Evolutionary conservation across 1,140 invertebrate genomes (phyloP), one percentile per base, ranked within the genome.

Genomic region (Condylostylus longicornis): DNA sequence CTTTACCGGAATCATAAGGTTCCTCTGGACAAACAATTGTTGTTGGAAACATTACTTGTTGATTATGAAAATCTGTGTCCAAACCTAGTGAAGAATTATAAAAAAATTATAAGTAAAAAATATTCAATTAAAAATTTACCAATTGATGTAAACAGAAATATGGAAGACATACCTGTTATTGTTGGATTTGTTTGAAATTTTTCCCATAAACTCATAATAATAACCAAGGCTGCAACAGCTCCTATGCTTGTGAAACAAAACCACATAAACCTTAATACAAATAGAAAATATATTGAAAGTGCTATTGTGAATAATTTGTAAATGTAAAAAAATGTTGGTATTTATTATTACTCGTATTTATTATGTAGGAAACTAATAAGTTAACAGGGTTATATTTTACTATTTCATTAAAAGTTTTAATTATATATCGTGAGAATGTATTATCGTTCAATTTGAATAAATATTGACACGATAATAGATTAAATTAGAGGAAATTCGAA

Each of bases 121-220:
- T 23, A 28, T 15, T 18, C 17, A 10, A 27, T 14, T 23, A 2
- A 19, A 27, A 27, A 22, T 21, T 18, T 8, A 32, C 19, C 17
- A 15, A 21, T 38, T 19, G 4, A 38, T 20, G 15, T 21, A 7
- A 3, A n/a, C n/a, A n/a, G n/a, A n/a, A n/a, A n/a, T n/a, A n/a
- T n/a, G n/a, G n/a, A n/a, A 2, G 10, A n/a, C 12, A 45, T 43
- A 63, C 71, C 78, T 14, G 76, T 82, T n/a, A 82, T 78, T 0
- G 77, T 82, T 2, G 79, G 79, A 60, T 78, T 78, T 0, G 75
- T 81, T 64, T 79, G 75, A 58, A 82, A 83, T 51, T 80, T 82
- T 43, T 77, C 69, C 75, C 76, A 79, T 15, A 82, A 63, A 42
- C 71, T 79, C 14, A 74, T 66, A 33, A 82, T 82, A 37, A 79